Evolutionary conservation across 2,113 vertebrate species (phyloP).

Genomic region (Polypterus senegalus): DNA sequence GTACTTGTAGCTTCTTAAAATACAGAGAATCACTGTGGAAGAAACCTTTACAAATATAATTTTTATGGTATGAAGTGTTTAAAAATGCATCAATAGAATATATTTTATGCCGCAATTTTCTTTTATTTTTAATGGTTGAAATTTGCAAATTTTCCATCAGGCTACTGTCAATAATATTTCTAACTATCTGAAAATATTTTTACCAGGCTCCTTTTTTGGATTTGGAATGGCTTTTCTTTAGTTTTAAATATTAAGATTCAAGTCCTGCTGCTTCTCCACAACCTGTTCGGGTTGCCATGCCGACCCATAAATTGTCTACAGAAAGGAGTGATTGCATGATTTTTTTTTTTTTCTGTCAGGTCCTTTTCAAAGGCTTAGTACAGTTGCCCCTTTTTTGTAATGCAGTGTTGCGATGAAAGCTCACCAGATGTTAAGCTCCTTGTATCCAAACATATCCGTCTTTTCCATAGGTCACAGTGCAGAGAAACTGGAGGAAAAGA

Average conservation of each 20-base stretch:
- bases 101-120: too few relatives aligned
- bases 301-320: conserved; percentile 56
- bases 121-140: too few relatives aligned
- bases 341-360: conserved; percentile 39
- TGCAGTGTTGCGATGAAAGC: conserved; percentile 57
- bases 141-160: too few relatives aligned
- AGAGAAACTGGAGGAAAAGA: background rate
- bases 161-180: too few relatives aligned
- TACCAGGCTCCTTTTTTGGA: too few relatives aligned
- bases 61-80: too few relatives aligned
- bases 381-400: conserved; percentile 53
- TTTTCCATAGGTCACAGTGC: background rate
- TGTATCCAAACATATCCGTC: conserved; percentile 36
- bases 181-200: too few relatives aligned
- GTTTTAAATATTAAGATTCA: conserved; percentile 53
- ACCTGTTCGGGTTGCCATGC: conserved; percentile 53
- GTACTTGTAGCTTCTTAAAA: too few relatives aligned
- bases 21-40: too few relatives aligned
- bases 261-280: conserved; percentile 51
- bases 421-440: conserved; percentile 61
- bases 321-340: conserved; percentile 64
- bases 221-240: background rate
- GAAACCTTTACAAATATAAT: too few relatives aligned
- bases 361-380: conserved; percentile 66
- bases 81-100: too few relatives aligned